Percentiles rank a stretch among this genome's conserved stretches.
Evolutionary conservation across 2,797 vertebrate species (phyloP).

Genomic region (Clamator glandarius): DNA sequence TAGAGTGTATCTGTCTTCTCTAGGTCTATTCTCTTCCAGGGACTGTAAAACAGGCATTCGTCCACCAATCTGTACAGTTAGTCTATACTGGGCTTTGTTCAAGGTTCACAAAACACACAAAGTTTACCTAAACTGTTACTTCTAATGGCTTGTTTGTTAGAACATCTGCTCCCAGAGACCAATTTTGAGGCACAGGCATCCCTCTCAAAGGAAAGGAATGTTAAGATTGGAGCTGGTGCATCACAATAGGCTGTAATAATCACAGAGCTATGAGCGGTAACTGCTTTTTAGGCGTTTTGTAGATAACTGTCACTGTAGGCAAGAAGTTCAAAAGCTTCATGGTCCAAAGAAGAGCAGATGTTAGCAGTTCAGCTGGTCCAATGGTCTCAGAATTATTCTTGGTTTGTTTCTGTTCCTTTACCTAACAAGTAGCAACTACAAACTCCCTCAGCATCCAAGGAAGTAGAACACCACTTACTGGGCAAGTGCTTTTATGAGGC

Average conservation of each 20-base stretch:
- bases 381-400: background rate
- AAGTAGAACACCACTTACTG: background rate
- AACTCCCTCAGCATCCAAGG: background rate
- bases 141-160: background rate
- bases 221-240: background rate
- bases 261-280: background rate
- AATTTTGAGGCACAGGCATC: background rate
- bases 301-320: background rate
- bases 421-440: background rate
- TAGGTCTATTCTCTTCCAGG: background rate
- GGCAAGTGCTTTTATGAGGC: background rate
- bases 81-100: background rate
- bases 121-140: background rate
- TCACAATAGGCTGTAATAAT: background rate
- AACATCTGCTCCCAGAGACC: background rate
- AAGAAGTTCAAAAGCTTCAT: background rate
- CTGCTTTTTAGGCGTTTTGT: background rate
- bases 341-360: background rate
- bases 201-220: background rate
- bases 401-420: background rate
- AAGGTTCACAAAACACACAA: background rate
- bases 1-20: background rate
- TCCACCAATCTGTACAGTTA: background rate
- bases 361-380: background rate
- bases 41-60: background rate